Evolutionary conservation across 2,797 vertebrate genomes (phyloP).

Genomic region (Squalus acanthias): DNA sequence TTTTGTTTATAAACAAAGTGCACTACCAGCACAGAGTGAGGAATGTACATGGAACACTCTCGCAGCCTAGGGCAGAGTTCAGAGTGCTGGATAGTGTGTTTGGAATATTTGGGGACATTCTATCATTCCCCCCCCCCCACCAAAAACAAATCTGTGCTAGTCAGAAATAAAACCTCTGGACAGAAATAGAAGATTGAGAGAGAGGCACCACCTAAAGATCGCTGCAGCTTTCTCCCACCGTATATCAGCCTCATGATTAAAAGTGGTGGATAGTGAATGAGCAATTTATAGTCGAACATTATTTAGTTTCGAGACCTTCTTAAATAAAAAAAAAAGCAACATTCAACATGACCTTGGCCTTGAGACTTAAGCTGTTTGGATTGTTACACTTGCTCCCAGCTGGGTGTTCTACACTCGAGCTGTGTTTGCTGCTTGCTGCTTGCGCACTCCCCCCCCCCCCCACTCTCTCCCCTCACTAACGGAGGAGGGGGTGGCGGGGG

Average conservation of each 20-base stretch:
- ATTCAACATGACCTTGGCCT: neutral
- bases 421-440: neutral
- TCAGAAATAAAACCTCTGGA: neutral
- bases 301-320: neutral
- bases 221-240: neutral
- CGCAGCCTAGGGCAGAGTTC: neutral
- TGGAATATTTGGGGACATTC: constrained; percentile 19
- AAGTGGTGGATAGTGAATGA: neutral
- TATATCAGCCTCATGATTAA: too few relatives aligned
- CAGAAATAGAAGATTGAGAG: neutral
- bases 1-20: neutral
- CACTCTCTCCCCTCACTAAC: too few relatives aligned
- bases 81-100: neutral
- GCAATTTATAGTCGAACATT: neutral
- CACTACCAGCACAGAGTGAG: neutral
- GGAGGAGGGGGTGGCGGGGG: too few relatives aligned
- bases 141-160: neutral
- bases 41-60: neutral
- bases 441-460: too few relatives aligned
- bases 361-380: neutral
- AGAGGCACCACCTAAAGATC: neutral
- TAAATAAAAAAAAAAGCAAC: neutral
- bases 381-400: neutral
- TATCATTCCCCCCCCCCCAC: neutral
- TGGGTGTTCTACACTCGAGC: neutral